Evolutionary conservation across 2,113 vertebrate genomes (phyloP).

Genomic region (Hippocampus zosterae): DNA sequence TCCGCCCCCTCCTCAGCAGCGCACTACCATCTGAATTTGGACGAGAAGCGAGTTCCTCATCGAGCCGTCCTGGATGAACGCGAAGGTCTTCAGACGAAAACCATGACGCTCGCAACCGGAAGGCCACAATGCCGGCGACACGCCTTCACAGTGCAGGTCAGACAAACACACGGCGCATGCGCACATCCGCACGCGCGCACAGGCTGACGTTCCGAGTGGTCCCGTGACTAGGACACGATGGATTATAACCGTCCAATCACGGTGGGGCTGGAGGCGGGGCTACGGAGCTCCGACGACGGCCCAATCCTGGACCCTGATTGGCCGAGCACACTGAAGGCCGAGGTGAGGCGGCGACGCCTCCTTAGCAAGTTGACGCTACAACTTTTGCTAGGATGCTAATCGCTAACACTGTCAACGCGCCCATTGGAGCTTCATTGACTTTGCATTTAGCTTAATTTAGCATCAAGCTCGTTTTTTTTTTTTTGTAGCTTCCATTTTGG

Average conservation of each 20-base stretch:
- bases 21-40: constrained; percentile 76
- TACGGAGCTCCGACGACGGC: constrained; percentile 70
- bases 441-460: not conserved
- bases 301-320: constrained; percentile 84
- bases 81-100: constrained; percentile 59
- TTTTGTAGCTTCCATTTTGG: constrained; percentile 87
- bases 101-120: constrained; percentile 51
- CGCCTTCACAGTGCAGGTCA: constrained; percentile 84
- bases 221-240: constrained; percentile 77
- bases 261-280: constrained; percentile 74
- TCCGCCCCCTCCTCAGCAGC: constrained; percentile 60
- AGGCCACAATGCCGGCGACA: constrained; percentile 71
- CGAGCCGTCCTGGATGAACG: constrained; percentile 80
- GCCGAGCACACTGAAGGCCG: constrained; percentile 75
- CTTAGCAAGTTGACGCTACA: too few relatives aligned
- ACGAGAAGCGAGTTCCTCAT: constrained; percentile 79
- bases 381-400: not conserved
- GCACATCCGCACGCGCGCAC: not conserved
- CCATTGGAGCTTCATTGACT: not conserved
- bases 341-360: constrained; percentile 59
- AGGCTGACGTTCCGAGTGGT: not conserved
- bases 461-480: not conserved
- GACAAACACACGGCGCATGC: too few relatives aligned
- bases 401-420: too few relatives aligned
- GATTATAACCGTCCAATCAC: constrained; percentile 85